A percentile compares a stretch with the other conserved stretches of the same genome.
Evolutionary conservation across 2,888 invertebrate genomes (phyloP).

Genomic region (Aspidiotus rigidus): DNA sequence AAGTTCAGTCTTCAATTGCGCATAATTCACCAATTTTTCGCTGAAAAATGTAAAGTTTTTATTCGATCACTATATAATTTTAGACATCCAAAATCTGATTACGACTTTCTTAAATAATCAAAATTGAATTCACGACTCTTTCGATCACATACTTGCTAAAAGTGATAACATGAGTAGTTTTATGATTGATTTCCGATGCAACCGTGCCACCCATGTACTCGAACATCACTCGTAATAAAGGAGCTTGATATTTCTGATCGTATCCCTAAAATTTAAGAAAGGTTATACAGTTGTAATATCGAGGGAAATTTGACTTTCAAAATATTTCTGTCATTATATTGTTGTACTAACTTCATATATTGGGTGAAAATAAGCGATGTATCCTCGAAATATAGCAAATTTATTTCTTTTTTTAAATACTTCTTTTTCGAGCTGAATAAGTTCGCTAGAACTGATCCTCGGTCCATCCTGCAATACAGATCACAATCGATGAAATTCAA

Average conservation of each 20-base stretch:
- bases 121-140: neutral
- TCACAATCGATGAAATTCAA: too few relatives aligned
- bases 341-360: too few relatives aligned
- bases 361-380: conserved; percentile 11
- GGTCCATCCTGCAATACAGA: neutral
- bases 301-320: neutral
- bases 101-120: neutral
- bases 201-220: conserved; percentile 9
- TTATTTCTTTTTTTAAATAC: conserved; percentile 11
- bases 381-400: conserved; percentile 20
- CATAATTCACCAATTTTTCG: too few relatives aligned
- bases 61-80: too few relatives aligned
- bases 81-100: too few relatives aligned
- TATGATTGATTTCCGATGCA: neutral
- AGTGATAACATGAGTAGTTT: conserved; percentile 15
- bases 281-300: neutral
- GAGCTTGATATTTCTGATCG: neutral
- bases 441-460: neutral
- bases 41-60: too few relatives aligned
- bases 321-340: neutral
- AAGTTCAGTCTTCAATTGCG: too few relatives aligned
- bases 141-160: too few relatives aligned
- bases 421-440: conserved; percentile 8
- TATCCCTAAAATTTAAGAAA: neutral
- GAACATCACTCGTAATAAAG: conserved; percentile 3